Base-by-base conservation (phyloP, 2,797 vertebrate genomes). In the Betta splendens region DNA sequence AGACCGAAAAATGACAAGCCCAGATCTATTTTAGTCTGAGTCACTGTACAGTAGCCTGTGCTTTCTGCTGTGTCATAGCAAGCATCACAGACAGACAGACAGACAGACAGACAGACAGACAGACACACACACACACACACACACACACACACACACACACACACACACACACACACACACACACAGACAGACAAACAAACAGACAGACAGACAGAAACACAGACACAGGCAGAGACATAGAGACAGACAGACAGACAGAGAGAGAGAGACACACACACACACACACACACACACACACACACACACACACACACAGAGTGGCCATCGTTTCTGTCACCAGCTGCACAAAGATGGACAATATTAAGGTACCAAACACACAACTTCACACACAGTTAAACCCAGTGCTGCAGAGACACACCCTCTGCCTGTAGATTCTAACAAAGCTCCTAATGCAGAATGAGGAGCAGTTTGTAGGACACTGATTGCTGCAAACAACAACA, bases 381-480 rank as follows among this genome's bases (percentile, higher is more conserved):
- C 38, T 36, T 28, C 26, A 38, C 20, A 38, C 65, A 60, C 40
- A 59, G 26, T 7, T 7, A 4, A 21, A 61, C 47, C 52, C n/a
- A 28, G 33, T 38, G 2, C 13, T 47, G 51, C 22, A 0, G 10
- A 50, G 58, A 70, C 75, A 75, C 79, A 23, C 71, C 65, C 75
- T 55, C 28, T 20, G 33, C 55, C 60, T 32, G 29, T 49, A 43
- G 46, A 31, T 68, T 69, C 69, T 37, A 53, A 72, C 15, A 49
- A 37, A 44, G 59, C 40, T 46, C 63, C 88, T 61, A 82, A 85
- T 84, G 77, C 84, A 75, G 16, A 75, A 81, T 54, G 68, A 80
- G 53, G 40, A 49, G 62, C 76, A 72, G n/a, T n/a, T n/a, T n/a
- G 79, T 38, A 57, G 51, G 46, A 36, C 36, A 36, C 54, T n/a